phyloP scores from a whole-genome alignment of 2,113 vertebrate species.

The Prionailurus bengalensis region DNA sequence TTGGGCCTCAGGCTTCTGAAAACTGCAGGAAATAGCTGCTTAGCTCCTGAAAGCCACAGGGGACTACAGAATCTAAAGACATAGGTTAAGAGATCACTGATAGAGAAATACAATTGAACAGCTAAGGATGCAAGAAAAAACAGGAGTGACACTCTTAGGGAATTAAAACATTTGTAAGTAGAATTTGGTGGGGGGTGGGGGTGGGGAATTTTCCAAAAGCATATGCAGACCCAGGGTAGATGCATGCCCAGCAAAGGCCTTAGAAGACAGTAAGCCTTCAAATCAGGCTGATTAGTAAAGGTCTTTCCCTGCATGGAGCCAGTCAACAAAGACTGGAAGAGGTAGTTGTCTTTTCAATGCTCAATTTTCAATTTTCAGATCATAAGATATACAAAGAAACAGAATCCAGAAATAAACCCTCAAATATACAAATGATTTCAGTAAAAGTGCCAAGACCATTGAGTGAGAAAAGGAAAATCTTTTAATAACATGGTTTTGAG shows the following conservation, averaged over 20 bases:
- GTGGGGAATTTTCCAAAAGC: not conserved
- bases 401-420: not conserved
- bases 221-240: not conserved
- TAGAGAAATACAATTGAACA: not conserved
- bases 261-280: too few species aligned
- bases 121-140: not conserved
- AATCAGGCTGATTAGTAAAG: not conserved
- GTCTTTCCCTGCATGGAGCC: not conserved
- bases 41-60: not conserved
- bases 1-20: not conserved
- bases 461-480: not conserved
- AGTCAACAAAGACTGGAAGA: not conserved
- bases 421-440: not conserved
- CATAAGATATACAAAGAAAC: not conserved
- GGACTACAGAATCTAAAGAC: not conserved
- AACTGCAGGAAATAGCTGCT: not conserved
- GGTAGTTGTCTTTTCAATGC: not conserved
- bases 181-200: too few species aligned
- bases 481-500: not conserved
- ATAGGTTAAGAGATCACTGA: not conserved
- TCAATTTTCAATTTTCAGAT: not conserved
- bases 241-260: not conserved
- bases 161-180: not conserved
- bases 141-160: not conserved
- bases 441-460: not conserved